Base-by-base conservation (phyloP, 2,888 invertebrate genomes). In the Heliconius charithonia region DNA sequence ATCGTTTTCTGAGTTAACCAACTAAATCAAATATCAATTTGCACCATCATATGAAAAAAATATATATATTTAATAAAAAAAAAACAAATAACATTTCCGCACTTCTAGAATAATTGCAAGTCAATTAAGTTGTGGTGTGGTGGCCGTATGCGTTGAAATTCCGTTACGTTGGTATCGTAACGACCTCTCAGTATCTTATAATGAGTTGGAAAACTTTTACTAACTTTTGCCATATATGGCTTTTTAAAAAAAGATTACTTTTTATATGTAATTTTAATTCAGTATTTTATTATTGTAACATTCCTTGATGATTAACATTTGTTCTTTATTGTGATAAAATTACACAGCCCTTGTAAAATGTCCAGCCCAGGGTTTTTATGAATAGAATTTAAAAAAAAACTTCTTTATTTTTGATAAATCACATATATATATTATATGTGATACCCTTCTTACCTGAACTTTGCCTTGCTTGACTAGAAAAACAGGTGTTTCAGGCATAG, bases 401-500 rank as follows among this genome's bases (percentile, higher is more conserved):
- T 29, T 29, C 4, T 0, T 29, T 29, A 29, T 41, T 45, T 45
- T 16, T 16, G 16, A 45, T 16, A 45, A 45, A 13, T 0, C 4
- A 16, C 13, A 16, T 45, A 7, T 45, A 7, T 51, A n/a, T n/a
- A n/a, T n/a, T n/a, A n/a, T n/a, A n/a, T n/a, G n/a, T n/a, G n/a
- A n/a, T n/a, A n/a, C 51, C 6, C 22, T n/a, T 9, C 83, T 84
- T n/a, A 95, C 95, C 91, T 92, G 86, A 6, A 92, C 85, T 73
- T 93, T 94, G 4, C 94, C 94, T 77, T 94, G 93, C 63, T 95
- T 94, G 22, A 95, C 89, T 3, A 95, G 85, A 83, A 94, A 95
- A 22, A 93, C 93, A 0, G 95, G 95, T 0, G 95, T 95, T 82
- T 95, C 95, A 0, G 95, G 95, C 94, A 95, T 94, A 4, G 90